Evolutionary conservation across 53 echinoderm and acorn worm species (phyloP), one percentile per base, ranked within the genome.

Genomic region (Mesocentrotus franciscanus): DNA sequence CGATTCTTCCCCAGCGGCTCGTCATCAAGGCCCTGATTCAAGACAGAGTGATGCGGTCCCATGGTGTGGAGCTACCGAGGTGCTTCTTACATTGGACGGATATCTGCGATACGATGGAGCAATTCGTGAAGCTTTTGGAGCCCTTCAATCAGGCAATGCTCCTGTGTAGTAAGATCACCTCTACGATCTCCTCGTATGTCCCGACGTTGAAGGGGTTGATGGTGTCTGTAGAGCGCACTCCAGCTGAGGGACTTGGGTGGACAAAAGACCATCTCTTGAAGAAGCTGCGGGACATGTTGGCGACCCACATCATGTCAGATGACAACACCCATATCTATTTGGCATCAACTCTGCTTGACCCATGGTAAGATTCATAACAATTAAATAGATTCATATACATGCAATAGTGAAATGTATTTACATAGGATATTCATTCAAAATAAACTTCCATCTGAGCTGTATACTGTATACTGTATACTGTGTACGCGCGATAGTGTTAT

Each of bases 61-160:
- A 93, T 59, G 78, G 71, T 56, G 58, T 76, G 30, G 49, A 10
- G 39, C 29, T 58, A 1, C 93, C 78, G 14, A 26, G 18, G 20
- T 27, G 10, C 12, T 93, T 32, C 26, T 10, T 4, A 8, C 58
- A 93, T 20, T 93, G 78, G 93, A 56, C 56, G 12, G 93, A 93
- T 2, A 35, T 93, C 18, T 93, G 93, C 26, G 78, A 76, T 29
- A 93, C 93, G 3, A 93, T 93, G 93, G 27, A 93, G 32, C 36
- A 56, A 49, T 71, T 76, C 1, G 78, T 93, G 49, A 55, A 59
- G 26, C 2, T 93, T 10, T 26, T 78, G 10, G 56, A 76, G n/a
- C 93, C 78, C 5, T 93, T 75, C 30, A 27, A 93, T 20, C 20
- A 76, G 42, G 93, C 93, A 15, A 93, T 78, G 26, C 92, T 42